Conservation (phyloP, 2,888 invertebrate species). For the Eupithecia inturbata region DNA sequence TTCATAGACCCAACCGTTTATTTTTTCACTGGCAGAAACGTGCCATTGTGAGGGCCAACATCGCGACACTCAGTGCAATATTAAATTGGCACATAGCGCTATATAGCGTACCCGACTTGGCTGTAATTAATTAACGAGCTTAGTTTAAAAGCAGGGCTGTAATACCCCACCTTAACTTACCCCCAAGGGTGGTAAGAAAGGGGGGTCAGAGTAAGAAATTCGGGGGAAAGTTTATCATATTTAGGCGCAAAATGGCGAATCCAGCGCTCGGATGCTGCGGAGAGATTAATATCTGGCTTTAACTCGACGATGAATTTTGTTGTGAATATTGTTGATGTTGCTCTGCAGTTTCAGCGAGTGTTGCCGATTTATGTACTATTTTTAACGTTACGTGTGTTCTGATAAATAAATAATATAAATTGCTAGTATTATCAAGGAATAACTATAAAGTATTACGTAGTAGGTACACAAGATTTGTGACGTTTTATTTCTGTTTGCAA, state of each 20-base stretch:
- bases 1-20: slow-evolving; percentile 24
- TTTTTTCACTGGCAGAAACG: slow-evolving; percentile 33
- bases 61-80: slow-evolving; percentile 65
- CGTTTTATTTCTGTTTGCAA: neutral
- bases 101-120: slow-evolving; percentile 80
- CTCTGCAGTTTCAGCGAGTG: slow-evolving; percentile 67
- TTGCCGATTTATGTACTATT: slow-evolving; percentile 24
- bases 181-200: slow-evolving; percentile 67
- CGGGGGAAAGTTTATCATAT: slow-evolving; percentile 84
- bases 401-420: neutral
- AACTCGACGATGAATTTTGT: slow-evolving; percentile 82
- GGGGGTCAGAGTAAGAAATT: slow-evolving; percentile 79
- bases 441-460: no score
- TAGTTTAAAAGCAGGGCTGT: slow-evolving; percentile 85
- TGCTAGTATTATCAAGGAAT: neutral
- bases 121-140: slow-evolving; percentile 85
- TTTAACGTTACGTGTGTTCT: slow-evolving; percentile 13
- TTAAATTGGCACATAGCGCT: slow-evolving; percentile 80
- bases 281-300: slow-evolving; percentile 83
- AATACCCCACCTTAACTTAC: slow-evolving; percentile 58
- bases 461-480: neutral
- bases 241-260: slow-evolving; percentile 85
- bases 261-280: slow-evolving; percentile 80
- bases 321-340: slow-evolving; percentile 76
- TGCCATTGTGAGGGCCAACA: slow-evolving; percentile 43